Conservation (phyloP, 1,140 invertebrate genomes). For the Forficula auricularia region DNA sequence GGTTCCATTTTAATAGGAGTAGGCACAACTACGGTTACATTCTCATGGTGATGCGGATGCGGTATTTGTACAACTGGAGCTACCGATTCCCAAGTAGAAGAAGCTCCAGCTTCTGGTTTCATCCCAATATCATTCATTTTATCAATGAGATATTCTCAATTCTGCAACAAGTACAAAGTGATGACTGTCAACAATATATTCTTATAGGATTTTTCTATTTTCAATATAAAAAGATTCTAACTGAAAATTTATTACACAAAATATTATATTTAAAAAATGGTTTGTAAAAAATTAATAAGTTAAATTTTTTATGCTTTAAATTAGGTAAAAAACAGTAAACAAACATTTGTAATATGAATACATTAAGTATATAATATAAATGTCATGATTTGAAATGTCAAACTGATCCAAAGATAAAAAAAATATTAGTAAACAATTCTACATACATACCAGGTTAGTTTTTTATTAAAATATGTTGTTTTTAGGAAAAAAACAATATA, state of each 20-base stretch:
- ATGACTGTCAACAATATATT: neutral
- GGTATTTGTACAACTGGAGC: constrained; percentile 23
- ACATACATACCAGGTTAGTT: constrained; percentile 8
- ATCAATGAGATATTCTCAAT: constrained; percentile 5
- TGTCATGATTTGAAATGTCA: neutral
- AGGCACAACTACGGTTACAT: constrained; percentile 31
- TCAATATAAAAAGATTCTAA: neutral
- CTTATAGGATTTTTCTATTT: neutral
- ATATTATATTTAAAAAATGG: neutral
- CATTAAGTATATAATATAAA: constrained; percentile 5
- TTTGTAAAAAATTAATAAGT: neutral
- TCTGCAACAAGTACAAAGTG: neutral
- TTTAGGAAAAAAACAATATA: constrained; percentile 1
- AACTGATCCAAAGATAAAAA: constrained; percentile 4
- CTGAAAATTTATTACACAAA: neutral
- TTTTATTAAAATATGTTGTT: constrained; percentile 9
- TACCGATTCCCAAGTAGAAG: constrained; percentile 29
- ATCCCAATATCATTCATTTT: constrained; percentile 31
- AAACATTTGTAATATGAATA: neutral
- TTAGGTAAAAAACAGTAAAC: neutral
- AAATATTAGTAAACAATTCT: constrained; percentile 3
- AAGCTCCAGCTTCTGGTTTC: constrained; percentile 28
- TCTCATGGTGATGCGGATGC: constrained; percentile 20
- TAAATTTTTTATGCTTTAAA: neutral
- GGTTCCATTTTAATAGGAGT: constrained; percentile 33